phyloP scores from a whole-genome alignment of 2,113 vertebrate species.

The Kryptolebias marmoratus region DNA sequence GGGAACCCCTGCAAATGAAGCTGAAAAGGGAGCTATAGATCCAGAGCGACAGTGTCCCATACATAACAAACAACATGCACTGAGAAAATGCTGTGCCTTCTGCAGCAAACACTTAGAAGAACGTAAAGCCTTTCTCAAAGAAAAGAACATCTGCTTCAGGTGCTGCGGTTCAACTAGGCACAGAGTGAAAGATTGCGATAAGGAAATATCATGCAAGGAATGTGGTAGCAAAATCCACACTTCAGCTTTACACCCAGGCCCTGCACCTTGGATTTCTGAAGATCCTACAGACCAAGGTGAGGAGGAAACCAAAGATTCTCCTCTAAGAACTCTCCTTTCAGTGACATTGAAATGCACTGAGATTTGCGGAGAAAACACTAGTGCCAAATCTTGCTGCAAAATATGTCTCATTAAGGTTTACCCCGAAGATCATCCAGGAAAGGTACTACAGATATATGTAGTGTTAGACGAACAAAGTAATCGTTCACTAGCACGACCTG shows the following conservation, averaged over 20 bases:
- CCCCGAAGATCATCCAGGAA: neutral
- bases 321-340: neutral
- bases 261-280: neutral
- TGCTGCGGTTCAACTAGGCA: neutral
- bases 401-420: slow-evolving; percentile 1
- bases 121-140: neutral
- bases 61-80: neutral
- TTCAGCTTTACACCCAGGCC: neutral
- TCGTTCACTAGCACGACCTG: neutral
- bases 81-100: neutral
- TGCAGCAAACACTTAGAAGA: neutral
- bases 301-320: neutral
- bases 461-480: slow-evolving; percentile 10
- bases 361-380: neutral
- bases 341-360: slow-evolving; percentile 1
- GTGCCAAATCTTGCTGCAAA: neutral
- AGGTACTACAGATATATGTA: neutral
- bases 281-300: neutral
- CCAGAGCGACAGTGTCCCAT: neutral
- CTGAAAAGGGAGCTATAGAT: neutral
- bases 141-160: too few relatives aligned
- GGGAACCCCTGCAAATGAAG: neutral
- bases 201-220: neutral
- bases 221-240: neutral
- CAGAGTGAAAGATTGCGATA: neutral